phyloP scores from a whole-genome alignment of 1,140 invertebrate genomes.

The Neoseiulus cucumeris region DNA sequence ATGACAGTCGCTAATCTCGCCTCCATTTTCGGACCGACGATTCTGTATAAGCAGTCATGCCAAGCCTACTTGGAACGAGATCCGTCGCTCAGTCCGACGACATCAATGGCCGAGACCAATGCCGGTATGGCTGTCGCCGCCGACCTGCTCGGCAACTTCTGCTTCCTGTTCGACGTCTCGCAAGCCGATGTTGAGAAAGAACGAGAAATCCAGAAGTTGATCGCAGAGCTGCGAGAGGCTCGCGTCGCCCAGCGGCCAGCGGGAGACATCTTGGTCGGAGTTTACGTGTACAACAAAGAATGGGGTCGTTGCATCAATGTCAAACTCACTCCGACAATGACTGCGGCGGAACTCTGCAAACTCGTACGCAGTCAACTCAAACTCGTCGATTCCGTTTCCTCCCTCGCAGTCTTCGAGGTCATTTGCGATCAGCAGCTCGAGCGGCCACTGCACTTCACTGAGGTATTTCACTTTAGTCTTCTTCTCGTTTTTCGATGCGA shows the following conservation, averaged over 20 bases:
- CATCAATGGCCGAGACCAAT: neutral
- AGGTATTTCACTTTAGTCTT: slow-evolving; percentile 31
- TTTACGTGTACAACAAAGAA: slow-evolving; percentile 17
- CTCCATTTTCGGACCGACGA: slow-evolving; percentile 24
- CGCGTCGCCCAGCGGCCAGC: slow-evolving; percentile 10
- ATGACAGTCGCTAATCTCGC: slow-evolving; percentile 25
- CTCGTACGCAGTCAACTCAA: slow-evolving; percentile 34
- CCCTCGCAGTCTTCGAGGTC: slow-evolving; percentile 47
- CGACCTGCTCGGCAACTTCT: neutral
- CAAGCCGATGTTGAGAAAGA: slow-evolving; percentile 17
- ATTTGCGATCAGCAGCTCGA: slow-evolving; percentile 46
- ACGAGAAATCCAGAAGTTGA: slow-evolving; percentile 19
- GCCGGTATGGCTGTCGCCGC: neutral
- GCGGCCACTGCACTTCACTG: slow-evolving; percentile 52
- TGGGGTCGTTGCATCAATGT: slow-evolving; percentile 17
- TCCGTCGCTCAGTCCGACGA: slow-evolving; percentile 5
- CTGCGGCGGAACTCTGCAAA: slow-evolving; percentile 41
- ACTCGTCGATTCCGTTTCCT: slow-evolving; percentile 35
- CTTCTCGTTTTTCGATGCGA: too few relatives aligned
- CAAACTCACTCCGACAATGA: slow-evolving; percentile 46
- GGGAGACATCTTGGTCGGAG: slow-evolving; percentile 18
- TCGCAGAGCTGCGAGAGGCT: slow-evolving; percentile 17
- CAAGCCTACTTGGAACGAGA: neutral
- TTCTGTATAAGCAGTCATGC: neutral
- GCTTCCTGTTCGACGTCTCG: slow-evolving; percentile 11